phyloP scores from a whole-genome alignment of 2,113 vertebrate genomes.

The Arizona elegans region DNA sequence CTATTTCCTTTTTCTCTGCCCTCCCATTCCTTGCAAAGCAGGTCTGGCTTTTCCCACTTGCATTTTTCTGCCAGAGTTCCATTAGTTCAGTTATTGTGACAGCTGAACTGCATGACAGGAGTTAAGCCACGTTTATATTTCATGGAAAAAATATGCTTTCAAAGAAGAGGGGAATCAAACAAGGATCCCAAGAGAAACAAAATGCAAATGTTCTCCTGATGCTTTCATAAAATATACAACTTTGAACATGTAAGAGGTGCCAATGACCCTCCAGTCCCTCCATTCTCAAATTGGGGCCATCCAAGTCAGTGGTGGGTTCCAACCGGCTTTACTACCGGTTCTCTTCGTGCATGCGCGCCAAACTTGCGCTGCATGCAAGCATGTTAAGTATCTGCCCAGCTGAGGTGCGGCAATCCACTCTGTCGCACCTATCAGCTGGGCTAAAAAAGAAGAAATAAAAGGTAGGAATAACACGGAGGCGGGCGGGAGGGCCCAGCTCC shows the following conservation, averaged over 20 bases:
- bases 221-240: neutral
- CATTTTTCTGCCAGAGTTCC: rapidly evolving
- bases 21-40: neutral
- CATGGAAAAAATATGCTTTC: neutral
- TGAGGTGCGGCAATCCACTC: too few relatives aligned
- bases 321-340: too few relatives aligned
- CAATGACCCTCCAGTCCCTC: neutral
- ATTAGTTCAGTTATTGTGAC: neutral
- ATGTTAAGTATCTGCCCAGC: too few relatives aligned
- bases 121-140: neutral
- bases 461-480: too few relatives aligned
- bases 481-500: too few relatives aligned
- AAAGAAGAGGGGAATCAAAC: neutral
- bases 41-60: constrained; percentile 26
- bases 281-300: neutral
- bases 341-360: too few relatives aligned
- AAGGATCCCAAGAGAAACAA: neutral
- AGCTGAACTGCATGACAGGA: constrained; percentile 4
- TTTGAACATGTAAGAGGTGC: neutral
- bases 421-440: too few relatives aligned
- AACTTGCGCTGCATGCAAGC: too few relatives aligned
- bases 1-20: constrained; percentile 10
- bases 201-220: neutral
- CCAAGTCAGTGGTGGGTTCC: neutral
- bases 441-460: too few relatives aligned